Conservation (phyloP, 2,888 invertebrate genomes). For the Biston betularia region DNA sequence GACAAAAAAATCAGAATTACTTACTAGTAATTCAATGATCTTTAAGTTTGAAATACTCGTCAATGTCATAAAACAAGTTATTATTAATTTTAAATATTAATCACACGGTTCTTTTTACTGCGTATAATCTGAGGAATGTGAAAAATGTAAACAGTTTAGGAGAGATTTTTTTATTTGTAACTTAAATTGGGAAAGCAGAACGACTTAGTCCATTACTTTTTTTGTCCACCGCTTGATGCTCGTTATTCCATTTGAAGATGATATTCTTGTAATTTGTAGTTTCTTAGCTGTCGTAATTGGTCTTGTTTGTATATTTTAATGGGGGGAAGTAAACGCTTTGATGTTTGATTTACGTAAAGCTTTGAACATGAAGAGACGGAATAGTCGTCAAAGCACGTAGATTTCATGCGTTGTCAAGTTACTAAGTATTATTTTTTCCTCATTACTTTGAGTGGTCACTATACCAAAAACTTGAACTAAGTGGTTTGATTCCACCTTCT, state of each 20-base stretch:
- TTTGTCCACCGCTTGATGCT: background rate
- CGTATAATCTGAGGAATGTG: too few species aligned
- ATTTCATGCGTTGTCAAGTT: background rate
- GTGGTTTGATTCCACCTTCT: too few species aligned
- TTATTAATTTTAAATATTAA: too few species aligned
- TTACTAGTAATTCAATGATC: too few species aligned
- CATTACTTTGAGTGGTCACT: too few species aligned
- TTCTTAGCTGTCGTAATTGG: constrained; percentile 24
- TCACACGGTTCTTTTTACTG: too few species aligned
- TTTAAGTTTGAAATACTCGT: too few species aligned
- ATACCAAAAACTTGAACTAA: too few species aligned
- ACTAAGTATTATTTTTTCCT: background rate
- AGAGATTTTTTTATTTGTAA: background rate
- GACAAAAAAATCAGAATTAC: too few species aligned
- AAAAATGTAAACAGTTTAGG: too few species aligned
- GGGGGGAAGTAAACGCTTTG: constrained; percentile 12
- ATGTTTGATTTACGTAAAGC: constrained; percentile 13
- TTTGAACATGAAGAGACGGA: constrained; percentile 11
- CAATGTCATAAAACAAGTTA: too few species aligned
- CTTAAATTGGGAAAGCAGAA: background rate
- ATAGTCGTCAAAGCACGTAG: background rate
- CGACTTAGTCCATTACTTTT: background rate
- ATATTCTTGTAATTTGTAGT: constrained; percentile 33
- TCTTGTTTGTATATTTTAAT: constrained; percentile 22
- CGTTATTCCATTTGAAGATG: constrained; percentile 25